These are phyloP conservation scores for Lysandra coridon DNA, from an alignment of 2,888 invertebrate species.

Conservation along the genomic window DNA sequence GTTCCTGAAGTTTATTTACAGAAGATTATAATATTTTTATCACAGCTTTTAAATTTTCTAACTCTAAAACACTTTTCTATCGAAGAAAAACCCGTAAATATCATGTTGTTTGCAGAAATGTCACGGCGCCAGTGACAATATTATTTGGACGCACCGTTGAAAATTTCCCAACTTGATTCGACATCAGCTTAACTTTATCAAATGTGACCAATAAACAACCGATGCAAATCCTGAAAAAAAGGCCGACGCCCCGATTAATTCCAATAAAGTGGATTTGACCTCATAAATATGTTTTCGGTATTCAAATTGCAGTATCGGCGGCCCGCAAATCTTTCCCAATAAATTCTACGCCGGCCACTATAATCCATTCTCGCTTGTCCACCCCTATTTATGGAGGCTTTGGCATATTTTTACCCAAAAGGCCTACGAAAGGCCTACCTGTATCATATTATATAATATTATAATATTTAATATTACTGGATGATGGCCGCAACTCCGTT, in stretches of 20 bases:
- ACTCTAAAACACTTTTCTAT: too few relatives aligned
- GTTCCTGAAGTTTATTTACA: too few relatives aligned
- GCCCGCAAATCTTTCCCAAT: slow-evolving; percentile 72
- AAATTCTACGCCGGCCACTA: slow-evolving; percentile 63
- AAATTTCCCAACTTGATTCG: neutral
- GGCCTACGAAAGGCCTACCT: neutral
- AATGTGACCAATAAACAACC: slow-evolving; percentile 39
- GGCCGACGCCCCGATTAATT: slow-evolving; percentile 49
- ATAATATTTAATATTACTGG: too few relatives aligned
- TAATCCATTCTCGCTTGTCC: slow-evolving; percentile 49
- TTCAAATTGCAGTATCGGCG: slow-evolving; percentile 72
- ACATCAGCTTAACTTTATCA: neutral
- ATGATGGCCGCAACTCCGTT: too few relatives aligned
- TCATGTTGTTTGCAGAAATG: too few relatives aligned
- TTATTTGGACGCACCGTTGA: too few relatives aligned
- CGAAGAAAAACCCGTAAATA: too few relatives aligned
- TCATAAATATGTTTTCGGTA: slow-evolving; percentile 77
- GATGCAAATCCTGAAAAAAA: slow-evolving; percentile 47
- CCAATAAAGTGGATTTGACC: slow-evolving; percentile 64
- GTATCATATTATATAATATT: too few relatives aligned
- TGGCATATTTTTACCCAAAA: slow-evolving; percentile 7
- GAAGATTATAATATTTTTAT: too few relatives aligned
- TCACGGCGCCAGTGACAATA: too few relatives aligned
- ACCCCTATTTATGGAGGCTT: slow-evolving; percentile 43
- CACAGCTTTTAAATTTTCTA: too few relatives aligned